Evolutionary conservation across 2,888 invertebrate genomes (phyloP), one percentile per base, ranked within the genome.

Genomic region (Papilio gigon): DNA sequence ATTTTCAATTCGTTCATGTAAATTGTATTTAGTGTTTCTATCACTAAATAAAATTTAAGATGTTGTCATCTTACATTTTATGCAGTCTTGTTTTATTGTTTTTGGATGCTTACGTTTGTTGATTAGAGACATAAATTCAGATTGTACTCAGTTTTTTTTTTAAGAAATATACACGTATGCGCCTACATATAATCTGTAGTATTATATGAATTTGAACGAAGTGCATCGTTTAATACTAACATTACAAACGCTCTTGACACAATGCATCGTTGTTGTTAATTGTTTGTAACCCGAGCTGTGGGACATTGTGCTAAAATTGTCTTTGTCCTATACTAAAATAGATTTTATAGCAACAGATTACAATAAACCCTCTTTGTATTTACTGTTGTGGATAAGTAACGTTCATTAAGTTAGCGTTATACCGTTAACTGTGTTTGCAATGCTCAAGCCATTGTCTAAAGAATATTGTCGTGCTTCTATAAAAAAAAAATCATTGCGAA

Each of bases 291-390:
- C 30, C 17, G 53, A 56, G 30, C 53, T 30, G 27, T 56, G 30
- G 53, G 53, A 56, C 53, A 56, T 17, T 30, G 53, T 17, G 53
- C 27, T 56, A 56, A 56, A 56, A 56, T 56, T 56, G 53, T 25
- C 53, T 56, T 56, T 30, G 53, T 53, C 30, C 53, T 53, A 53
- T n/a, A 30, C 53, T n/a, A 56, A 56, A 56, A 56, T 56, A 56
- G 53, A 56, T 56, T 56, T 56, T 56, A 17, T 56, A 56, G 4
- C 30, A 6, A n/a, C 50, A 53, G 14, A 14, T 53, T 27, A 27
- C n/a, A 30, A n/a, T 53, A 14, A 53, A 6, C 8, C 27, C n/a
- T 6, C 27, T 22, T n/a, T 9, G 1, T 37, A 4, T 14, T 12
- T 37, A 12, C 3, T 12, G 37, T 37, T 12, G 37, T 37, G n/a